Conservation (phyloP, 2,888 invertebrate species). For the Eupithecia pulchellata region DNA sequence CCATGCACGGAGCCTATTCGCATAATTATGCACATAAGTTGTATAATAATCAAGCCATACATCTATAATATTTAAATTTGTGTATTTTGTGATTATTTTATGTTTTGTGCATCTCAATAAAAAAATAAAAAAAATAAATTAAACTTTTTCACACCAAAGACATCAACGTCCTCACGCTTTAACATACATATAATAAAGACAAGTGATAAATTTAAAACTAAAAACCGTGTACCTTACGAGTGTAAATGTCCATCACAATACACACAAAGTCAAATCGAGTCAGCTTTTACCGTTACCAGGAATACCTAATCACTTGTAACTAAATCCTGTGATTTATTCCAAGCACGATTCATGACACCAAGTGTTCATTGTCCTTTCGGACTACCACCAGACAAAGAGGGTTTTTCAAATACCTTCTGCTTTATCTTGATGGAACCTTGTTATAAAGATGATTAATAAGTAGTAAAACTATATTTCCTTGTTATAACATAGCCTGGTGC, state of each 20-base stretch:
- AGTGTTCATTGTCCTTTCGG: constrained; percentile 45
- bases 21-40: too few relatives aligned
- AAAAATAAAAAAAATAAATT: neutral
- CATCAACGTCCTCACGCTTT: too few relatives aligned
- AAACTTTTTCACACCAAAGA: too few relatives aligned
- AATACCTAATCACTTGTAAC: constrained; percentile 26
- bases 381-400: constrained; percentile 48
- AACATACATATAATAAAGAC: too few relatives aligned
- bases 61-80: too few relatives aligned
- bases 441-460: neutral
- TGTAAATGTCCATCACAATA: neutral
- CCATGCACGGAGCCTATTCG: too few relatives aligned
- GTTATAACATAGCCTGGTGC: neutral
- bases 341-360: constrained; percentile 54
- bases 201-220: too few relatives aligned
- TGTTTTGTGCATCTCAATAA: neutral
- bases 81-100: too few relatives aligned
- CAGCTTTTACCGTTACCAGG: constrained; percentile 8
- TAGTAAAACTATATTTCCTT: neutral
- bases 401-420: neutral
- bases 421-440: neutral
- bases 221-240: too few relatives aligned
- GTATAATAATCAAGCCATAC: too few relatives aligned
- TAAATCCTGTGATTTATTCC: constrained; percentile 49
- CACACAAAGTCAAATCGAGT: neutral